phyloP scores from a whole-genome alignment of 2,113 vertebrate genomes.

The Petrocephalus zakoni region DNA sequence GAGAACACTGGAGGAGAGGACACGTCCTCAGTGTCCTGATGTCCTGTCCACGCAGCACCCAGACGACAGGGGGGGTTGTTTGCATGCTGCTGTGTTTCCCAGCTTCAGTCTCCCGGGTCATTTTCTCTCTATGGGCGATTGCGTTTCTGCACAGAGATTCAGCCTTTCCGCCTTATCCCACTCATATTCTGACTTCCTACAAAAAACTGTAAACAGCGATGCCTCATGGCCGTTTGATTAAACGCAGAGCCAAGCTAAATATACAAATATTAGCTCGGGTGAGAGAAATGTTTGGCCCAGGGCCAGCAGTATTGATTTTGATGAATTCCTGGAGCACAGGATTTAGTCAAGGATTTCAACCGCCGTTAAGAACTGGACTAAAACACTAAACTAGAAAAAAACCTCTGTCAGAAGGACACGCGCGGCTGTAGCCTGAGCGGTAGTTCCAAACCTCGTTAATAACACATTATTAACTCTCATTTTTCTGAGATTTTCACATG shows the following conservation, averaged over 20 bases:
- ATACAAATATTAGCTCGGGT: constrained; percentile 1
- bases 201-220: background rate
- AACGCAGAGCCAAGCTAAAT: background rate
- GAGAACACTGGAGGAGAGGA: background rate
- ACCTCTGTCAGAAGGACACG: background rate
- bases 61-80: background rate
- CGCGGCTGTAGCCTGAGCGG: background rate
- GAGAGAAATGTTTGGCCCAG: background rate
- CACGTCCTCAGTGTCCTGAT: background rate
- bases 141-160: background rate
- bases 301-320: constrained; percentile 12
- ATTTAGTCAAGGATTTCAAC: background rate
- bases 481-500: background rate
- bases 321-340: background rate
- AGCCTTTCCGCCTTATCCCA: background rate
- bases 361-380: constrained; percentile 17
- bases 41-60: background rate
- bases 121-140: background rate
- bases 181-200: background rate
- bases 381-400: background rate
- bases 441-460: background rate
- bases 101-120: background rate
- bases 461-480: background rate
- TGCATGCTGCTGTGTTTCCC: background rate
- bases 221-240: background rate